Conservation (phyloP, 2,888 invertebrate genomes). For the Zygaena filipendulae region DNA sequence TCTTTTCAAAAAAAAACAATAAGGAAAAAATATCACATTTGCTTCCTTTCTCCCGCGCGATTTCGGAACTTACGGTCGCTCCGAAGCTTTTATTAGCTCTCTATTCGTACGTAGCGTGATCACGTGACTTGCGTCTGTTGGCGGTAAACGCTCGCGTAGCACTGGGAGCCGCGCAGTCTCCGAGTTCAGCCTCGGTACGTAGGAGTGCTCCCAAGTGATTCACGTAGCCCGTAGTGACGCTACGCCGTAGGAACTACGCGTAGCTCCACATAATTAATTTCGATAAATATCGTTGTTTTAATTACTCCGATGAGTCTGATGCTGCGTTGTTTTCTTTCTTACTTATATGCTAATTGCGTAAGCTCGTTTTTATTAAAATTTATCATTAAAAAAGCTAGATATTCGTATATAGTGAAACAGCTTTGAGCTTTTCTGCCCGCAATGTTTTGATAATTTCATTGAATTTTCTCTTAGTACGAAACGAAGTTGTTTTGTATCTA, state of each 20-base stretch:
- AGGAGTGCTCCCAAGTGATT: constrained; percentile 29
- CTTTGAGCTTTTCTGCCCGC: too few species aligned
- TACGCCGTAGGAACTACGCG: constrained; percentile 14
- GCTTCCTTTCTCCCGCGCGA: constrained; percentile 22
- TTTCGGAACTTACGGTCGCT: too few species aligned
- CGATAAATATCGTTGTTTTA: constrained; percentile 1
- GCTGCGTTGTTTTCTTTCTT: not conserved
- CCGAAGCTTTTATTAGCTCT: too few species aligned
- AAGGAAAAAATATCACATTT: constrained; percentile 47
- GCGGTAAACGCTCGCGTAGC: constrained; percentile 28
- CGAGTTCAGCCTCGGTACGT: constrained; percentile 25
- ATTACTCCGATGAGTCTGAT: not conserved
- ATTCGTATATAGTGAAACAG: too few species aligned
- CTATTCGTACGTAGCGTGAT: too few species aligned
- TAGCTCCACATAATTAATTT: constrained; percentile 7
- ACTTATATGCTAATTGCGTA: too few species aligned
- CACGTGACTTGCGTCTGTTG: constrained; percentile 24
- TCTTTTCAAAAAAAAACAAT: too few species aligned
- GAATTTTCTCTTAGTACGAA: too few species aligned
- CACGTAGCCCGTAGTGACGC: constrained; percentile 16
- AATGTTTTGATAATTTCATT: too few species aligned
- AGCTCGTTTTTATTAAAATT: too few species aligned
- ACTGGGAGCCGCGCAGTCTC: constrained; percentile 60
- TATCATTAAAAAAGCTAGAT: too few species aligned
- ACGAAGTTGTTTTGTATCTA: too few species aligned